Evolutionary conservation across 2,888 invertebrate species (phyloP), one percentile per base, ranked within the genome.

Genomic region (Heliconius ethilla): DNA sequence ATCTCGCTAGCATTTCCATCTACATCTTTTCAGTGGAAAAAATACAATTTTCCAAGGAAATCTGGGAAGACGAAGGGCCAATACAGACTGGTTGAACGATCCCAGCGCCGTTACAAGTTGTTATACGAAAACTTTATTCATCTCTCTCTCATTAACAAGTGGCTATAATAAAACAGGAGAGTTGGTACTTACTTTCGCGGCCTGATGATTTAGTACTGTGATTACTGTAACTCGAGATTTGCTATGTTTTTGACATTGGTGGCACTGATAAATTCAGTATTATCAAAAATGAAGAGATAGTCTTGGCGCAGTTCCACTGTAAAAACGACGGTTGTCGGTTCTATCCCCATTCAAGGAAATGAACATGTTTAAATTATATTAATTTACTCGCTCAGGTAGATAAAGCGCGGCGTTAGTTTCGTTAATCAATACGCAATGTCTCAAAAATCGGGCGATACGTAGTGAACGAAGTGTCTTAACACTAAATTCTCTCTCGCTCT

Each of bases 111-210:
- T 79, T 78, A 78, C 73, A 69, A 73, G 65, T 73, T 65, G 79
- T 79, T 79, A 75, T 69, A 69, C 70, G 63, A 65, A 74, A 79
- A 78, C 67, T 78, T 79, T 79, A 79, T 79, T 78, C 78, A 78
- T 78, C 77, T 70, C 73, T 62, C 73, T 67, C 75, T 75, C 75
- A 79, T 78, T 78, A 79, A 51, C 75, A 65, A 70, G 27, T 77
- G 63, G 62, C 67, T 72, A 66, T 76, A 76, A 79, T 76, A 79
- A 79, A 73, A 45, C 33, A 62, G 29, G 70, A 40, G 3, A n/a
- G n/a, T 72, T 51, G 22, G 22, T 51, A 51, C 51, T 51, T 51
- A 59, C 72, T 59, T 59, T 37, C 37, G 22, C n/a, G 59, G 25
- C n/a, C 15, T 62, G 70, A 27, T 69, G 40, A 70, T 70, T 59